Evolutionary conservation across 2,113 vertebrate genomes (phyloP), one percentile per base, ranked within the genome.

Genomic region (Vidua macroura): DNA sequence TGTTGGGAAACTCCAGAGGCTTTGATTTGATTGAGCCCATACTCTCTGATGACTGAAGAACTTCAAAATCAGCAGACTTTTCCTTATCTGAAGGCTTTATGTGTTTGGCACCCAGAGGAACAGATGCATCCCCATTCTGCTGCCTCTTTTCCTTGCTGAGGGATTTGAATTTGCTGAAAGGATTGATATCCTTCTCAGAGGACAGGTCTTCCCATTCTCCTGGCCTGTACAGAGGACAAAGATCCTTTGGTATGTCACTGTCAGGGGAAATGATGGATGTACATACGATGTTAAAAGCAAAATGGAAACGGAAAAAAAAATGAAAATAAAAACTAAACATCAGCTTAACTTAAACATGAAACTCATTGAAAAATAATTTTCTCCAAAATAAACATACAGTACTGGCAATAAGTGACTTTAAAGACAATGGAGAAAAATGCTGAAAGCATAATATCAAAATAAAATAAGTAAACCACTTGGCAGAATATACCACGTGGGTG

Each of bases 171-270:
- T 99, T 99, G 96, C 99, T 99, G 96, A 99, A 99, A 44, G 99
- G 99, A 97, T 99, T 99, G 72, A 99, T 98, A 83, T 99, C 99
- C 41, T 96, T 98, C 93, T 99, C 99, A 28, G 99, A 99, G 7
- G 99, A 99, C 41, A 99, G 98, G 96, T 99, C 99, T 97, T 99
- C 99, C 99, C 99, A 99, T 96, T 99, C 99, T 92, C 99, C 98
- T 60, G 99, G 99, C 99, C 99, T 99, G 99, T 99, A 99, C 98
- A 99, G 98, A 98, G 99, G 99, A 99, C 99, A 99, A 98, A 99
- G 99, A 99, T 99, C 99, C 99, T 98, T 98, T 98, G 99, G 98
- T 98, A 98, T 98, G 96, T 99, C 99, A 98, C 99, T 99, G 98
- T 97, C 80, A 96, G 94, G 97, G 97, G 96, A 98, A 98, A 98